Evolutionary conservation across 2,888 invertebrate genomes (phyloP), one percentile per base, ranked within the genome.

Genomic region (Oeneis ivallda): DNA sequence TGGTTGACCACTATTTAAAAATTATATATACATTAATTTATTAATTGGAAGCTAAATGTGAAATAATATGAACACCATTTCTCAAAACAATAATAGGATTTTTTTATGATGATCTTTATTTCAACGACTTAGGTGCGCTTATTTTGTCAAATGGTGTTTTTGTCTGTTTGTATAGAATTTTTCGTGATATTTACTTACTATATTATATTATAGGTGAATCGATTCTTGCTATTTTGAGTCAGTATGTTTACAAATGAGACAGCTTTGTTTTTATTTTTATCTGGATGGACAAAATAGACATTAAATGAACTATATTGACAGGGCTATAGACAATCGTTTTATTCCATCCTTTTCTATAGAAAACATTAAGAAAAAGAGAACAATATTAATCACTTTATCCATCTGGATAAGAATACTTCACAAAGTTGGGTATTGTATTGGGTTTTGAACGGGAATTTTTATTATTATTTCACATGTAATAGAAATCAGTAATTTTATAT

Each of bases 151-250:
- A 57, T 60, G 49, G 58, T 66, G 50, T 56, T 53, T 57, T 56
- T 41, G 32, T 63, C 34, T 58, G 43, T 59, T 68, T 62, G 64
- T 64, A 61, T 52, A 43, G 54, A 58, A 65, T 62, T 62, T 60
- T 62, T 45, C 53, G 62, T 62, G 62, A 62, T 62, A 62, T 62
- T 54, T 62, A 62, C 62, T 45, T 56, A 54, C 6, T 54, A 19
- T 19, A 13, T 19, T 53, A 26, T 41, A 41, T 5, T 50, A 43
- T 62, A 62, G 62, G 34, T 41, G 58, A 73, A 74, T 73, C 74
- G 71, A 74, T 72, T 78, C 75, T 79, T 78, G 76, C 75, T 78
- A 69, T 72, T 75, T 72, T 75, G 71, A 78, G 78, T 80, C 78
- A 79, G 72, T 78, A 69, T 76, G 75, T 74, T 73, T n/a, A n/a